phyloP scores from a whole-genome alignment of 2,113 vertebrate species.

The Pygoscelis antarcticus region DNA sequence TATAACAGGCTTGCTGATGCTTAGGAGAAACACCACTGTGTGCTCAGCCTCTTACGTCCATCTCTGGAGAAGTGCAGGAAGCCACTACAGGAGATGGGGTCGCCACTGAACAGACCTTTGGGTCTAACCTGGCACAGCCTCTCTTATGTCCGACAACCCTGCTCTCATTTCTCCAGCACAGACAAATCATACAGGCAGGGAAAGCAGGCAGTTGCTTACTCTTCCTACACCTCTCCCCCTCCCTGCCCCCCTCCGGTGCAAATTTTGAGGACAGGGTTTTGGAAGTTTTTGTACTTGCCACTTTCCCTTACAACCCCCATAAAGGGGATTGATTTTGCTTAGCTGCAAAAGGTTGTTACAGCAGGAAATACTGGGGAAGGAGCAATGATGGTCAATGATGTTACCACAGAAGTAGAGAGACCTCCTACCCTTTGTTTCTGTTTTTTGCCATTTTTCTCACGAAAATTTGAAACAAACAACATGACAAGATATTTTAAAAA shows the following conservation, averaged over 20 bases:
- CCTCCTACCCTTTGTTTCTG: not conserved
- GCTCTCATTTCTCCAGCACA: not conserved
- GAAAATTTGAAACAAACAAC: not conserved
- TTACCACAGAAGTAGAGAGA: not conserved
- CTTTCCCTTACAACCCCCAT: not conserved
- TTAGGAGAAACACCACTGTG: not conserved
- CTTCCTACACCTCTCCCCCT: not conserved
- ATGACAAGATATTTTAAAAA: not conserved
- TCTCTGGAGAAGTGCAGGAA: not conserved
- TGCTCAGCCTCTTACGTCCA: not conserved
- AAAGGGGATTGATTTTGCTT: not conserved
- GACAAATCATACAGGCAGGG: not conserved
- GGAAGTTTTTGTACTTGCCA: not conserved
- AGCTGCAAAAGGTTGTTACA: not conserved
- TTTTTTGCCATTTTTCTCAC: not conserved
- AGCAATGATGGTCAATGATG: not conserved
- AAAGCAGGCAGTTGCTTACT: not conserved
- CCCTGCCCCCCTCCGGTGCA: not conserved
- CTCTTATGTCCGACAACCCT: not conserved
- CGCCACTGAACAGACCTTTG: not conserved
- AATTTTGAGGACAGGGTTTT: not conserved
- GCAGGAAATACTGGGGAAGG: not conserved
- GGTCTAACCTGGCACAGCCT: not conserved
- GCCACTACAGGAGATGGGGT: not conserved
- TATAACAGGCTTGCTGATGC: not conserved